A percentile compares a stretch with the other conserved stretches of the same genome.
Conservation (phyloP, 2,888 invertebrate species). For the Temnothorax ravouxi region DNA sequence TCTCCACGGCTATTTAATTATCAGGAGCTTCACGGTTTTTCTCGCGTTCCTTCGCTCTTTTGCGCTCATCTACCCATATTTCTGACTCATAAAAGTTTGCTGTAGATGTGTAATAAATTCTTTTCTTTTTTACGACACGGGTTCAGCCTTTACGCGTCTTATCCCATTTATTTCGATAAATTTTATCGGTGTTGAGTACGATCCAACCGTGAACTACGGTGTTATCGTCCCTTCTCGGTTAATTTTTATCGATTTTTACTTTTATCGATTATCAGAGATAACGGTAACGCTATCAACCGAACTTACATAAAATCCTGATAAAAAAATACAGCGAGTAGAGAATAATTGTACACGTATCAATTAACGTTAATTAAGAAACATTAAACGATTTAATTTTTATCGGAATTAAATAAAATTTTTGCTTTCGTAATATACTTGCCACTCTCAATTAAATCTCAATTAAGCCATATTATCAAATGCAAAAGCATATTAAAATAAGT, state of each 20-base stretch:
- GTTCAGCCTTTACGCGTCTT: slow-evolving; percentile 1
- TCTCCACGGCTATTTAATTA: slow-evolving; percentile 1
- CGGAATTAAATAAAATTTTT: slow-evolving; percentile 7
- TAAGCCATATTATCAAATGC: not conserved
- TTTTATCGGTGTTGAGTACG: slow-evolving; percentile 26
- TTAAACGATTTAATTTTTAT: not conserved
- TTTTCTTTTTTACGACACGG: slow-evolving; percentile 8
- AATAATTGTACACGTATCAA: not conserved
- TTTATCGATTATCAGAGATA: not conserved
- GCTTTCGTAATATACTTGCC: not conserved
- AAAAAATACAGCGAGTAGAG: not conserved
- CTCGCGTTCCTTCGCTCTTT: not conserved
- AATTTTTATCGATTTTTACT: not conserved
- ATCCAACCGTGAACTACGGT: too few relatives aligned
- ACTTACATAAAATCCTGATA: not conserved
- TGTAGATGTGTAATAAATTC: slow-evolving; percentile 9
- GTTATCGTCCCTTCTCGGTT: not conserved
- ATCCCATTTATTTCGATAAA: slow-evolving; percentile 15
- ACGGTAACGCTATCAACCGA: not conserved
- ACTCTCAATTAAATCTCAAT: not conserved
- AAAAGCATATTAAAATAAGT: not conserved
- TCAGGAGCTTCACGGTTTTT: not conserved
- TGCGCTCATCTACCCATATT: slow-evolving; percentile 9
- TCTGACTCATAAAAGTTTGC: slow-evolving; percentile 22
- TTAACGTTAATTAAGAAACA: not conserved